Percentiles rank a stretch among this genome's conserved stretches.
Conservation (phyloP, 2,797 vertebrate genomes). For the Acanthopagrus latus region DNA sequence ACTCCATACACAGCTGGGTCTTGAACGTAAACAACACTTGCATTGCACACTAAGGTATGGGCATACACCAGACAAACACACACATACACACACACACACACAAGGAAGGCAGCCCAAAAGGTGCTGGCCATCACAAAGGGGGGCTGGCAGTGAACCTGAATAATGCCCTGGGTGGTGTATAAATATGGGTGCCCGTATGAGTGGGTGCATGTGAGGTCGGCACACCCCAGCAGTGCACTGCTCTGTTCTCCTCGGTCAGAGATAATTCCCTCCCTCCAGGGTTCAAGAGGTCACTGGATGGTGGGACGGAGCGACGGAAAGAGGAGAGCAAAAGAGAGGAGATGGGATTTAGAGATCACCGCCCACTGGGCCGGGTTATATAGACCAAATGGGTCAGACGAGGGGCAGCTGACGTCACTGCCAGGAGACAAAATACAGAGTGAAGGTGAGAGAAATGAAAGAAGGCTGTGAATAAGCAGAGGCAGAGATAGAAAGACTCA, state of each 20-base stretch:
- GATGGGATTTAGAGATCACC: constrained; percentile 84
- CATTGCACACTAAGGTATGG: constrained; percentile 14
- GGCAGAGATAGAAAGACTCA: constrained; percentile 42
- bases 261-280: constrained; percentile 78
- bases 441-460: constrained; percentile 33
- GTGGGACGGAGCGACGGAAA: constrained; percentile 70
- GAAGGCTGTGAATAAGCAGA: constrained; percentile 13
- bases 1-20: constrained; percentile 34
- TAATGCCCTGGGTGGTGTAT: constrained; percentile 57
- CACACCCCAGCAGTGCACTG: constrained; percentile 53
- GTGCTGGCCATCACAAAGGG: constrained; percentile 48
- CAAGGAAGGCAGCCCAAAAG: constrained; percentile 31
- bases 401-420: constrained; percentile 73
- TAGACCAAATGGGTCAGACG: constrained; percentile 81
- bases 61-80: constrained; percentile 7
- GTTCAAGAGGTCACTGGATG: constrained; percentile 71
- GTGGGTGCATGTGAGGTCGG: constrained; percentile 59
- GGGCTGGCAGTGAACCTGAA: constrained; percentile 50
- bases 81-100: constrained; percentile 25
- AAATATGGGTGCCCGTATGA: constrained; percentile 65
- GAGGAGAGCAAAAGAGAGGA: constrained; percentile 66
- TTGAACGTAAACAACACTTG: constrained; percentile 34
- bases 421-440: constrained; percentile 46
- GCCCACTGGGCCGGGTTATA: constrained; percentile 82
- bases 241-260: constrained; percentile 73